A percentile compares a stretch with the other conserved stretches of the same genome.
These are phyloP conservation scores for Anguilla anguilla DNA, from an alignment of 2,797 vertebrate species.

Conservation along the genomic window DNA sequence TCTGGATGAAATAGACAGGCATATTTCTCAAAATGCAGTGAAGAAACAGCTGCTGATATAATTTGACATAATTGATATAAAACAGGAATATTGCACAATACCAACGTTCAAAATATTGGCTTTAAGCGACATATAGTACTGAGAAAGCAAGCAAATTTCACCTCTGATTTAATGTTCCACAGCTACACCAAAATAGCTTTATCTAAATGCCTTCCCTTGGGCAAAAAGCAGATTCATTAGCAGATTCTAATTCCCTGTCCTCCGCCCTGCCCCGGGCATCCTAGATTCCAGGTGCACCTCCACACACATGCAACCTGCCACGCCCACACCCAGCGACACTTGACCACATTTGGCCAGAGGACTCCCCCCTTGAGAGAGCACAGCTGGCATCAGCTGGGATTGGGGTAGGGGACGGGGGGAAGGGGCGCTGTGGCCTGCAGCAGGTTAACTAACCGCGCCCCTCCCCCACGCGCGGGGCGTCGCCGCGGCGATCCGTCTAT, in stretches of 20 bases:
- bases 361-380: neutral
- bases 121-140: neutral
- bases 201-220: neutral
- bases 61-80: neutral
- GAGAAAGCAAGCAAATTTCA: neutral
- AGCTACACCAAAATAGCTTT: neutral
- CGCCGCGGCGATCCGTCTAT: neutral
- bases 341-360: constrained; percentile 7
- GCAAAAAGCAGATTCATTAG: constrained; percentile 27
- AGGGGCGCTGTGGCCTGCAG: neutral
- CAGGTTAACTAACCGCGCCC: neutral
- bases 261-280: neutral
- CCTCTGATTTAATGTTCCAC: neutral
- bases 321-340: constrained; percentile 10
- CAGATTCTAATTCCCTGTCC: neutral
- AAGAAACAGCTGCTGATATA: neutral
- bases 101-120: neutral
- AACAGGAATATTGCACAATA: neutral
- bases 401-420: neutral
- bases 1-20: no score
- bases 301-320: constrained; percentile 50
- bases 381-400: neutral
- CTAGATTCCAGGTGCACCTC: neutral
- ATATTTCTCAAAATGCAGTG: neutral
- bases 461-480: neutral